These are phyloP conservation scores for Seira musarum DNA, from an alignment of 2,888 invertebrate species.

Conservation along the genomic window DNA sequence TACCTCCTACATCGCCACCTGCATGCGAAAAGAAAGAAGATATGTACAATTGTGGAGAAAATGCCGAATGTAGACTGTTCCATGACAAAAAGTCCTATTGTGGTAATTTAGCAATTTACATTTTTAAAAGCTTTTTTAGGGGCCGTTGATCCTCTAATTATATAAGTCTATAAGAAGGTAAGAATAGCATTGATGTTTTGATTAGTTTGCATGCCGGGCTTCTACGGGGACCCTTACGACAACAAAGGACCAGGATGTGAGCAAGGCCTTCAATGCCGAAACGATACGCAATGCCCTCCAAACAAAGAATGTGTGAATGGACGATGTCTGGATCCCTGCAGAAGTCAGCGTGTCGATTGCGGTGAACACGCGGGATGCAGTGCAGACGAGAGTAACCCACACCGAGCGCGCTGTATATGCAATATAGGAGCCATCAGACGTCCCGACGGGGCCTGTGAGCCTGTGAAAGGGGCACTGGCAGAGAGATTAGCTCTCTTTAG, in stretches of 20 bases:
- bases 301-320: slow-evolving; percentile 60
- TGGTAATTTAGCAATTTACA: slow-evolving; percentile 42
- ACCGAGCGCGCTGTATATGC: slow-evolving; percentile 53
- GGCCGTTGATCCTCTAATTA: too few relatives aligned
- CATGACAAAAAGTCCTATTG: slow-evolving; percentile 52
- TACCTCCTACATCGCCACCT: slow-evolving; percentile 19
- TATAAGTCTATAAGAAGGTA: too few relatives aligned
- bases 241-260: slow-evolving; percentile 52
- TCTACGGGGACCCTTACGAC: slow-evolving; percentile 58
- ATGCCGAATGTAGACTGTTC: slow-evolving; percentile 53
- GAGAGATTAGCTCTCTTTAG: slow-evolving; percentile 56
- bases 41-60: slow-evolving; percentile 45
- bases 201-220: slow-evolving; percentile 55
- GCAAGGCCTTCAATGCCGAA: slow-evolving; percentile 52
- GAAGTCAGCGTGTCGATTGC: slow-evolving; percentile 40
- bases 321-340: slow-evolving; percentile 57
- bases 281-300: slow-evolving; percentile 42
- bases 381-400: slow-evolving; percentile 50
- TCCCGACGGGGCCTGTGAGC: slow-evolving; percentile 57
- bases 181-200: too few relatives aligned
- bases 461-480: slow-evolving; percentile 59
- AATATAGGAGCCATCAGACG: slow-evolving; percentile 62
- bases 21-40: slow-evolving; percentile 40
- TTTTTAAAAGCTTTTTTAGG: neutral
- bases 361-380: slow-evolving; percentile 54